Base-by-base conservation (phyloP, 1,140 invertebrate species). In the Calliphora vicina region DNA sequence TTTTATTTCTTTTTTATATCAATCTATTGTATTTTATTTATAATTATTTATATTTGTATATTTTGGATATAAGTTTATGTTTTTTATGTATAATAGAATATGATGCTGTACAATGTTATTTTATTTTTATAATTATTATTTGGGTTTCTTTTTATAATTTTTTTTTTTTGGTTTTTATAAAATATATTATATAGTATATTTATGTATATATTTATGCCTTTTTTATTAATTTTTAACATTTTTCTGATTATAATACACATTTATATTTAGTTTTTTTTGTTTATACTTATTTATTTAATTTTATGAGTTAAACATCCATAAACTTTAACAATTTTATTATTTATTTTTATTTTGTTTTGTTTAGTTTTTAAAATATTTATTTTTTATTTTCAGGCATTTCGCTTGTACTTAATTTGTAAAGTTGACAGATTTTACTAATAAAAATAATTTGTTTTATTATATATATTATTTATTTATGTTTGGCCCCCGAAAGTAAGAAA, bases 401-500 rank as follows among this genome's bases (percentile, higher is more conserved):
- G 61, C 61, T 67, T 67, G 61, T 25, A 67, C 61, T 67, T 67
- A 67, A 67, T 67, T 67, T 67, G 50, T 57, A 57, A 17, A 57
- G 50, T 17, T 57, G 50, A 57, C 50, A 57, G 50, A 57, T 57
- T 57, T 35, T 57, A 15, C 50, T 57, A 57, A 57, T 35, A 45
- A 20, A 81, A 81, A 27, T 67, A 15, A 12, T 78, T 57, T n/a
- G n/a, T 1, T 80, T 81, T 67, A 25, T 23, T 67, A 25, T 67
- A n/a, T 81, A 42, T 57, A 15, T 25, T 67, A 29, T 67, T 67
- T 61, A 67, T 71, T 23, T 78, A 45, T 78, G 20, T 78, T 82
- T 82, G 82, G 82, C 82, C 82, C 82, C 82, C 82, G 82, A 82
- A 82, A 82, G 72, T 29, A 74, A 74, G 12, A 13, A 78, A 78